These are phyloP conservation scores for Sebastes miniatus DNA, from an alignment of 2,797 vertebrate genomes.

Conservation along the genomic window DNA sequence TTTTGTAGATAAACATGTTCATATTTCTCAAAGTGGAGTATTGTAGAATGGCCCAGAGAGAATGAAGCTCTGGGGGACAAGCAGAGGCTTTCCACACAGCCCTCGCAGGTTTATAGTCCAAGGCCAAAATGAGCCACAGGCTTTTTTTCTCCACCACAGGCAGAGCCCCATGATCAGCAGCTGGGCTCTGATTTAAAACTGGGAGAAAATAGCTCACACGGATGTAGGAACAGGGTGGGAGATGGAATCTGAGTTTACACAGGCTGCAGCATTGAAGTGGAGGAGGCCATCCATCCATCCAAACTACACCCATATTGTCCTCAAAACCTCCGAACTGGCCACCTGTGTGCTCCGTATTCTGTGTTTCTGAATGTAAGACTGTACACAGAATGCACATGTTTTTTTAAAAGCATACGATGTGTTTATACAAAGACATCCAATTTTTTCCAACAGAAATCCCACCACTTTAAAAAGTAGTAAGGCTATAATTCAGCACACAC, in stretches of 20 bases:
- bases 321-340: background rate
- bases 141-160: background rate
- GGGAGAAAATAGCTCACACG: constrained; percentile 13
- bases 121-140: constrained; percentile 9
- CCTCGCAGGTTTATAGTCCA: background rate
- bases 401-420: background rate
- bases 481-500: background rate
- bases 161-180: constrained; percentile 36
- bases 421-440: background rate
- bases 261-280: background rate
- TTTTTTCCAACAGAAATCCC: background rate
- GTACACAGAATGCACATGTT: background rate
- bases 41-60: background rate
- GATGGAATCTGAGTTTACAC: background rate
- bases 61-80: constrained; percentile 1
- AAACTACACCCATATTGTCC: background rate
- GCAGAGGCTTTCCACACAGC: background rate
- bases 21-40: background rate
- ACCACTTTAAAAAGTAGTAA: background rate
- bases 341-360: background rate
- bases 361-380: background rate
- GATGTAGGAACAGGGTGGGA: background rate
- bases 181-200: constrained; percentile 29
- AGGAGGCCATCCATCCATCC: background rate
- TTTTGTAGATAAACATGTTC: background rate